These are phyloP conservation scores for Climacteris rufus DNA, from an alignment of 2,113 vertebrate genomes.

Conservation along the genomic window DNA sequence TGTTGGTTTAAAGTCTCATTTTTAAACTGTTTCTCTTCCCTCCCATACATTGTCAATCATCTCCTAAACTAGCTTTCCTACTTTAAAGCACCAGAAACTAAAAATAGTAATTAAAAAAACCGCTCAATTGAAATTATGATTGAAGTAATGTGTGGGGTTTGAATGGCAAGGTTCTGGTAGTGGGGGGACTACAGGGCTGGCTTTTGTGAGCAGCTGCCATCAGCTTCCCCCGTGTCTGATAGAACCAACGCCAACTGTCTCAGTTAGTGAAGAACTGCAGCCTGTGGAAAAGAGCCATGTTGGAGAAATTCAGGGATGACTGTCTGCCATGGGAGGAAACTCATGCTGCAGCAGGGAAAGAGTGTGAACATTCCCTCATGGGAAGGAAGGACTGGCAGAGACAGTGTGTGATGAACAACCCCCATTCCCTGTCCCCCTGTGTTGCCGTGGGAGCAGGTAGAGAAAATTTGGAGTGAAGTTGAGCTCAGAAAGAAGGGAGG, in stretches of 20 bases:
- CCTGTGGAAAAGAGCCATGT: not conserved
- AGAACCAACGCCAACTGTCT: not conserved
- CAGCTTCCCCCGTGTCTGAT: not conserved
- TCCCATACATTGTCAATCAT: not conserved
- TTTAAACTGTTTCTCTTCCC: not conserved
- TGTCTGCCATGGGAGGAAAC: not conserved
- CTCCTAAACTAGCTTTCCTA: not conserved
- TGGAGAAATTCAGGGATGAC: too few species aligned
- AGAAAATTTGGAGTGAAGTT: not conserved
- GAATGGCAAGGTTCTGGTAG: not conserved
- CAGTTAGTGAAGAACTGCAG: not conserved
- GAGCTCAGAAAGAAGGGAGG: not conserved
- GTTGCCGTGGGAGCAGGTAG: not conserved
- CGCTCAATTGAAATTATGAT: not conserved
- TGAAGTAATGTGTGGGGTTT: not conserved
- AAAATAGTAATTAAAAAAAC: not conserved
- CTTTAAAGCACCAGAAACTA: not conserved
- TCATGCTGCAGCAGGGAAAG: not conserved
- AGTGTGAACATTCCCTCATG: not conserved
- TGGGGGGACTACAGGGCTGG: not conserved
- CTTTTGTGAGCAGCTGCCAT: not conserved
- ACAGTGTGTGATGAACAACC: fast-evolving
- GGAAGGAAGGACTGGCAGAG: not conserved
- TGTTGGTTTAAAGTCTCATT: not conserved
- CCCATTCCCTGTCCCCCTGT: fast-evolving